Conservation (phyloP, 2,888 invertebrate species). For the Brachycybe producta region DNA sequence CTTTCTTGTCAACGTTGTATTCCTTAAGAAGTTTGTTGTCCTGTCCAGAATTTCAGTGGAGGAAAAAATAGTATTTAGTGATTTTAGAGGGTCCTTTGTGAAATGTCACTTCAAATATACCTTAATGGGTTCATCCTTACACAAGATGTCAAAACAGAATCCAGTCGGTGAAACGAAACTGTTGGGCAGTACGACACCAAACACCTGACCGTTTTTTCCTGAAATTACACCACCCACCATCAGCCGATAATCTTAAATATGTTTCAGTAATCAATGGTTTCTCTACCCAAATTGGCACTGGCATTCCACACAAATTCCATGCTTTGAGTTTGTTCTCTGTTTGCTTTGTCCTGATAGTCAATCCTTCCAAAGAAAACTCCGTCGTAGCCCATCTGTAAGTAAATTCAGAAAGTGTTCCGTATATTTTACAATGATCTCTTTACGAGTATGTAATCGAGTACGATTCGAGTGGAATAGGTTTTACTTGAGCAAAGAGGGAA, state of each 20-base stretch:
- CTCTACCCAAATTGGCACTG: slow-evolving; percentile 42
- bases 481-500: slow-evolving; percentile 40
- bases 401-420: too few species aligned
- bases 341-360: slow-evolving; percentile 67
- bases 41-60: slow-evolving; percentile 9
- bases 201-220: slow-evolving; percentile 49
- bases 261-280: too few species aligned
- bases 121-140: slow-evolving; percentile 65
- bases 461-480: neutral
- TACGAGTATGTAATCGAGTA: neutral
- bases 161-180: slow-evolving; percentile 73
- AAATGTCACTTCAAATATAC: slow-evolving; percentile 22
- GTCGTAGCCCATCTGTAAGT: slow-evolving; percentile 74
- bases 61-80: neutral
- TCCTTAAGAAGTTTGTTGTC: slow-evolving; percentile 66
- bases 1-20: slow-evolving; percentile 65
- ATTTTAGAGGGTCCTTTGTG: neutral
- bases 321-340: slow-evolving; percentile 44
- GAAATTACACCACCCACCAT: neutral
- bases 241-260: neutral
- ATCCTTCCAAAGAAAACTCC: slow-evolving; percentile 73
- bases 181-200: slow-evolving; percentile 71
- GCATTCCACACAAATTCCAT: slow-evolving; percentile 76
- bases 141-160: slow-evolving; percentile 84
- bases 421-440: slow-evolving; percentile 3